Evolutionary conservation across 1,140 invertebrate genomes (phyloP), one percentile per base, ranked within the genome.

Genomic region (Reticulitermes speratus): DNA sequence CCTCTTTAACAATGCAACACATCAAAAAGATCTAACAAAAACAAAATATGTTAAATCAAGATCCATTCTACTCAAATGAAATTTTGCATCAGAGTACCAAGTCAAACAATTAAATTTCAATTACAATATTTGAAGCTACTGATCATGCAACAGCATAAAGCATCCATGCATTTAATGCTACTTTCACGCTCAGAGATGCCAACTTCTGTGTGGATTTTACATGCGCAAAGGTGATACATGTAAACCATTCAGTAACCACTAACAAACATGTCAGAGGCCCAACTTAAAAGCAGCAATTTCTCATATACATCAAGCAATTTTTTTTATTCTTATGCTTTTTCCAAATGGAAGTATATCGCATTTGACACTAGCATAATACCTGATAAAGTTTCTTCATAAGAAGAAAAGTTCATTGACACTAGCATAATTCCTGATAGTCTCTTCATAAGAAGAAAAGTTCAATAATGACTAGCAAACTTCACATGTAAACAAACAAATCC

Each of bases 51-150:
- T 75, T 75, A n/a, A 30, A 75, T 30, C 6, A 75, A 75, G n/a
- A 75, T 75, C 7, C n/a, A 25, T 75, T 75, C n/a, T 75, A 30
- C 65, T 75, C 5, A 75, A 30, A 75, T 75, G 1, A 75, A 75
- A 75, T 75, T 30, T 30, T 30, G n/a, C 12, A 65, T 65, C 3
- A 65, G 1, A 65, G 59, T n/a, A 23, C 8, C 25, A 65, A 19
- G 25, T 75, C 65, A 75, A 25, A 75, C n/a, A 75, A 75, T 9
- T 75, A 16, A 75, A 75, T 30, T 30, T 75, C 8, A 75, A 75
- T 75, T 30, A 75, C 16, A 75, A 30, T 75, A 75, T 75, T 75
- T 75, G 25, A 75, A 75, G 65, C 65, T 75, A 75, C 65, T 75
- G 25, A n/a, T 75, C 65, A 75, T 75, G 65, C 65, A 75, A 30